These are phyloP conservation scores for Dolichopus griseipennis DNA, from an alignment of 2,888 invertebrate genomes.

Conservation along the genomic window DNA sequence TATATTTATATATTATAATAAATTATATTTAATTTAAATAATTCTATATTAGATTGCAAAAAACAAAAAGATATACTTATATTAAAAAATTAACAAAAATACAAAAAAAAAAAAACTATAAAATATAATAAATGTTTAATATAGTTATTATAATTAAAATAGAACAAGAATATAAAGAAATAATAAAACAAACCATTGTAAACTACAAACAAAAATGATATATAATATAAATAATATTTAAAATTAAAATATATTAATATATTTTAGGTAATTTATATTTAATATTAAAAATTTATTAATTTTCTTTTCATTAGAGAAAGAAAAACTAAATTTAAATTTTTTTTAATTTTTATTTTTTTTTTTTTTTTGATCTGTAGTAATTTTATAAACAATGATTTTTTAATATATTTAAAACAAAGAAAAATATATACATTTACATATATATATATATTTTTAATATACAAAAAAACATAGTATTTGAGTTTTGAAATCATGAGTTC, in stretches of 20 bases:
- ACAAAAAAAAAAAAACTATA: no score
- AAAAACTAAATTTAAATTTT: no score
- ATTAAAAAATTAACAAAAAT: not conserved
- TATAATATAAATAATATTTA: not conserved
- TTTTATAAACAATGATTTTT: not conserved
- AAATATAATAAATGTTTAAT: not conserved
- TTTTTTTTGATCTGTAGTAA: not conserved
- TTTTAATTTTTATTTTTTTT: not conserved
- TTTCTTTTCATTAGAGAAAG: no score
- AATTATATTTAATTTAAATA: constrained; percentile 1
- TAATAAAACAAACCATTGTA: not conserved
- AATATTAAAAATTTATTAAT: not conserved
- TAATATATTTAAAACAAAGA: not conserved
- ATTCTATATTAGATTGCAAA: not conserved
- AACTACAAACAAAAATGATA: not conserved
- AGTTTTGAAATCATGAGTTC: no score
- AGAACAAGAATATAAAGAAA: not conserved
- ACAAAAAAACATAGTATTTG: not conserved
- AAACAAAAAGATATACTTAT: not conserved
- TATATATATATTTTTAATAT: no score
- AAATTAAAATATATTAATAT: not conserved
- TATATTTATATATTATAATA: not conserved
- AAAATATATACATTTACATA: not conserved
- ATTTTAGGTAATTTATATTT: constrained; percentile 3
- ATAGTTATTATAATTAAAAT: not conserved